phyloP scores from a whole-genome alignment of 2,113 vertebrate genomes.

The Rhinoderma darwinii region DNA sequence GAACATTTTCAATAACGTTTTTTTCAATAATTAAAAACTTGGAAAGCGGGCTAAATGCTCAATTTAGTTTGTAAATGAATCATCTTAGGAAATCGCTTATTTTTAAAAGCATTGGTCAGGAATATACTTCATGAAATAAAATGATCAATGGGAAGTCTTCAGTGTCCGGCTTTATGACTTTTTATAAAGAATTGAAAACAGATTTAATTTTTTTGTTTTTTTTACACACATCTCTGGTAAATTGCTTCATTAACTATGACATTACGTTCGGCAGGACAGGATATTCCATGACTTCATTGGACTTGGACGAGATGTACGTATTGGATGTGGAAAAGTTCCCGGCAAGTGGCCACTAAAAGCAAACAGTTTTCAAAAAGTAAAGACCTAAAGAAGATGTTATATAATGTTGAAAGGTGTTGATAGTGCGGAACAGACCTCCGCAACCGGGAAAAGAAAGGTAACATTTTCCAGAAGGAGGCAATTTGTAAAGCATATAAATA shows the following conservation, averaged over 20 bases:
- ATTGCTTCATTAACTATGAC: conserved; percentile 73
- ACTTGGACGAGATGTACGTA: conserved; percentile 65
- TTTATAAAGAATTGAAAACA: background rate
- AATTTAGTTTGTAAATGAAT: conserved; percentile 15
- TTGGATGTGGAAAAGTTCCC: conserved; percentile 58
- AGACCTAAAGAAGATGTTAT: conserved; percentile 18
- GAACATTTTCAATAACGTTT: too few species aligned
- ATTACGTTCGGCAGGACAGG: conserved; percentile 71
- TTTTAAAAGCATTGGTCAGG: background rate
- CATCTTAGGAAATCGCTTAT: conserved; percentile 19
- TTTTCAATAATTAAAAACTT: conserved; percentile 44
- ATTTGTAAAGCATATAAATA: conserved; percentile 2
- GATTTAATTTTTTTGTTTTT: conserved; percentile 59
- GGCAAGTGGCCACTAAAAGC: conserved; percentile 64
- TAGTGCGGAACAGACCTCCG: conserved; percentile 17
- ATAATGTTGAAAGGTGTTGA: conserved; percentile 45
- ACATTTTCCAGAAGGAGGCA: conserved; percentile 43
- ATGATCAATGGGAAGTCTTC: background rate
- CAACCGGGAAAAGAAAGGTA: background rate
- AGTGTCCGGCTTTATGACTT: background rate
- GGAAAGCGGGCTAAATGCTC: background rate
- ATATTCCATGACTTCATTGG: conserved; percentile 74
- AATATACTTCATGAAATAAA: background rate
- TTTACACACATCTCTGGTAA: conserved; percentile 66
- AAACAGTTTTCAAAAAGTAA: conserved; percentile 32